Evolutionary conservation across 2,797 vertebrate genomes (phyloP), one percentile per base, ranked within the genome.

Genomic region (Numenius phaeopus): DNA sequence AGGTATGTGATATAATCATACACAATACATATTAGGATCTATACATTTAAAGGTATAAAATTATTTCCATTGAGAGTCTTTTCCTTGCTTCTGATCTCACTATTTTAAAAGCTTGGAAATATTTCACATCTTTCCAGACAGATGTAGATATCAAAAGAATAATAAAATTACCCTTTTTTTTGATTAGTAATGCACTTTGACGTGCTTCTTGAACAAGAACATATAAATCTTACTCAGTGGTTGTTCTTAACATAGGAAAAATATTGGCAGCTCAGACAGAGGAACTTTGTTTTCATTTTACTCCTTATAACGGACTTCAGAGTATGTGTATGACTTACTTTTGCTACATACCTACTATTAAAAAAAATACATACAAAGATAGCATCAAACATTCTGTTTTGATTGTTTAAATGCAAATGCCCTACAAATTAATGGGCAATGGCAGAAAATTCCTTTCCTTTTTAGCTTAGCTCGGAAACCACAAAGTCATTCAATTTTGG

Each of bases 391-490:
- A 50, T 57, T 83, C 1, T 22, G 73, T 65, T 55, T 50, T 79
- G 52, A 84, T 89, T 52, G 5, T 44, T 62, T 75, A 61, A 55
- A 73, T 67, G 17, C 17, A 69, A 91, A 86, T 83, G 20, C 20
- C 62, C 44, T 93, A 65, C 40, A 93, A 94, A 95, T 78, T 69
- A 90, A 86, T 44, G 18, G 34, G 9, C 0, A 7, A 88, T 59
- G 87, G 44, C 72, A 88, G 34, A 93, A 94, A 95, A 90, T 66
- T 95, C 87, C 49, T 61, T 92, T 87, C 69, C 77, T 90, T 93
- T 81, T 70, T 49, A 91, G 55, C 49, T 84, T 80, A 72, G 85
- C 83, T 95, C 34, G 59, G 66, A 97, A 96, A 87, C 93, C 62
- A 73, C 75, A 76, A 65, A 87, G 87, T 54, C 73, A 69, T 75